Evolutionary conservation across 2,888 invertebrate genomes (phyloP).

Genomic region (Leucozona laternaria): DNA sequence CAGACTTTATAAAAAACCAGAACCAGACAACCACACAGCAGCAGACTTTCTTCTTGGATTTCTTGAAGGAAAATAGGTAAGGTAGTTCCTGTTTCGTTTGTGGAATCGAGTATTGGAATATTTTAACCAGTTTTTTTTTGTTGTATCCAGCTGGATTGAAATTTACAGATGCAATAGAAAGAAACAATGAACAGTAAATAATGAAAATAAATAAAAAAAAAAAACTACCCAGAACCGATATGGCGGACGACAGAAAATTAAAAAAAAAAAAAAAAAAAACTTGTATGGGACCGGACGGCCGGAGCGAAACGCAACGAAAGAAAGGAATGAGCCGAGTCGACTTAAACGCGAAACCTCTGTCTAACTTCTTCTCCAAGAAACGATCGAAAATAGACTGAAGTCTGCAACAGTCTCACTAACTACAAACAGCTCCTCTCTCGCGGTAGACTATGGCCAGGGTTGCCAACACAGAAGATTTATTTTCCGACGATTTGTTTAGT

Average conservation of each 20-base stretch:
- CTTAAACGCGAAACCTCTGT: conserved; percentile 66
- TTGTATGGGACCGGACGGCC: conserved; percentile 17
- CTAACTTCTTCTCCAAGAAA: conserved; percentile 72
- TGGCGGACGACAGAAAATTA: conserved; percentile 17
- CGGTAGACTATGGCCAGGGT: neutral
- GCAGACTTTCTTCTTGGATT: conserved; percentile 66
- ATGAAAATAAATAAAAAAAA: neutral
- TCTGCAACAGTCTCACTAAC: conserved; percentile 34
- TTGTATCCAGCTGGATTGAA: conserved; percentile 28
- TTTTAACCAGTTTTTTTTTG: conserved; percentile 22
- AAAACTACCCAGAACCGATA: conserved; percentile 36
- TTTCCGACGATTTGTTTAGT: neutral
- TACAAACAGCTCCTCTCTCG: conserved; percentile 14
- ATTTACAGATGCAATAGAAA: conserved; percentile 37
- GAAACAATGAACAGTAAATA: conserved; percentile 13
- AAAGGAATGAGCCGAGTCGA: conserved; percentile 55
- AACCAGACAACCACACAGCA: conserved; percentile 44
- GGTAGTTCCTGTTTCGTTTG: conserved; percentile 21
- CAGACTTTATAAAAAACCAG: neutral
- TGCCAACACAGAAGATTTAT: neutral
- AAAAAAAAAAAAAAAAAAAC: conserved; percentile 14
- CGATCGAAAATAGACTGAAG: conserved; percentile 71
- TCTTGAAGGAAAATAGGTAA: conserved; percentile 34
- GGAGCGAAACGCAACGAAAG: conserved; percentile 16
- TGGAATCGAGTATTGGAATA: conserved; percentile 10